Evolutionary conservation across 2,888 invertebrate genomes (phyloP).

Genomic region (Abrostola tripartita): DNA sequence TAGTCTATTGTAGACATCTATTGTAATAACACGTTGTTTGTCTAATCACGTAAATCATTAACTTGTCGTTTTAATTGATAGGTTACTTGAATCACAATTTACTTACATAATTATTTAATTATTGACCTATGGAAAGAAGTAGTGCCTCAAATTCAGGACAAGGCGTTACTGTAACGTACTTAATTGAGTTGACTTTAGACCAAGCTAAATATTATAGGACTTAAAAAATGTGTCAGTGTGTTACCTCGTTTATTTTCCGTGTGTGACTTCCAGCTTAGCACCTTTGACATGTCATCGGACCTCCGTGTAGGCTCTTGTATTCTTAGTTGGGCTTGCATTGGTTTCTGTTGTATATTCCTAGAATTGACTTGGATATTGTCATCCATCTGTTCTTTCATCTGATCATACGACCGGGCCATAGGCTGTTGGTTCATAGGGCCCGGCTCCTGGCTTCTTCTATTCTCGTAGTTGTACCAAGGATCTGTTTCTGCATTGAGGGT

Average conservation of each 20-base stretch:
- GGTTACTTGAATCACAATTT: too few species aligned
- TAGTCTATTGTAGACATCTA: too few species aligned
- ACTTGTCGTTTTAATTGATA: too few species aligned
- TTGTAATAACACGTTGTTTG: too few species aligned
- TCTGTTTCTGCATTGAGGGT: slow-evolving; percentile 7
- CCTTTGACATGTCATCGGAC: slow-evolving; percentile 37
- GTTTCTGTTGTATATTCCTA: slow-evolving; percentile 12
- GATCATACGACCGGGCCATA: slow-evolving; percentile 5
- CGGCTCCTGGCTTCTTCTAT: slow-evolving; percentile 11
- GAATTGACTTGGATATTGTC: slow-evolving; percentile 1
- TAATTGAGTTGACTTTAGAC: too few species aligned
- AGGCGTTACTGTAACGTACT: too few species aligned
- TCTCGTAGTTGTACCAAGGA: background rate
- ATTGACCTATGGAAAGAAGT: too few species aligned
- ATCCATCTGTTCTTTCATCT: slow-evolving; percentile 8
- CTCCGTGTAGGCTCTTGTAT: slow-evolving; percentile 3
- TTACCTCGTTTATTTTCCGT: slow-evolving; percentile 40
- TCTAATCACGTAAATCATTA: too few species aligned
- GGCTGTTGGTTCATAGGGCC: background rate
- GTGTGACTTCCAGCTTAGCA: slow-evolving; percentile 38
- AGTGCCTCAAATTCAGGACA: too few species aligned
- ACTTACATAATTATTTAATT: too few species aligned
- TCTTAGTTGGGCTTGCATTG: slow-evolving; percentile 9
- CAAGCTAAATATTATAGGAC: too few species aligned
- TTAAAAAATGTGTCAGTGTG: background rate